Percentiles rank a stretch among this genome's conserved stretches.
These are phyloP conservation scores for Eristalis pertinax DNA, from an alignment of 2,888 invertebrate species.

Conservation along the genomic window DNA sequence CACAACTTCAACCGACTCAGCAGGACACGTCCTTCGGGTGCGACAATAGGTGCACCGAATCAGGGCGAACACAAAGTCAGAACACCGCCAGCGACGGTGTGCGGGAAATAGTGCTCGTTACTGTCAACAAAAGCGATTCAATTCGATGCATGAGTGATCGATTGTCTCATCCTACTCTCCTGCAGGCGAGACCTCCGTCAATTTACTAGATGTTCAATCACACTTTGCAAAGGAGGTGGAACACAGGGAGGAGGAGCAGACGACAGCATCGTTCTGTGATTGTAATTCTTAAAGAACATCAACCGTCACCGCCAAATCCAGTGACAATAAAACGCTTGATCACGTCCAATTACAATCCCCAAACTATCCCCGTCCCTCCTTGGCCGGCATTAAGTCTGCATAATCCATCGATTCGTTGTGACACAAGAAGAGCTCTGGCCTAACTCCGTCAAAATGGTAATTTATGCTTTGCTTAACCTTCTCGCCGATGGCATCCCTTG, in stretches of 20 bases:
- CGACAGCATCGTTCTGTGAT: neutral
- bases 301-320: slow-evolving; percentile 11
- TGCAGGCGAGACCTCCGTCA: no score
- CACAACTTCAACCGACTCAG: neutral
- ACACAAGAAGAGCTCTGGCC: slow-evolving; percentile 9
- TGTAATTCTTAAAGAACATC: neutral
- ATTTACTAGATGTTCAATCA: no score
- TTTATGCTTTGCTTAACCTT: slow-evolving; percentile 48
- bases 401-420: slow-evolving; percentile 26
- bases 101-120: neutral
- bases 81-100: no score
- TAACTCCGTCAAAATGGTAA: slow-evolving; percentile 50
- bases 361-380: neutral
- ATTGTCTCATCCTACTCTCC: neutral
- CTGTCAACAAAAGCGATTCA: slow-evolving; percentile 18
- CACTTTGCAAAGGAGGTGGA: no score
- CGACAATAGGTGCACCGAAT: neutral
- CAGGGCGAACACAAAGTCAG: no score
- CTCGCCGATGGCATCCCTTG: slow-evolving; percentile 30
- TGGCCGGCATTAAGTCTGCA: slow-evolving; percentile 13
- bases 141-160: slow-evolving; percentile 52
- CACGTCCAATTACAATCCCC: slow-evolving; percentile 27
- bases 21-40: neutral
- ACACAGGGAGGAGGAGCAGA: no score
- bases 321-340: slow-evolving; percentile 28